Percentiles rank a stretch among this genome's conserved stretches.
Conservation (phyloP, 2,113 vertebrate species). For the Anoplopoma fimbria region DNA sequence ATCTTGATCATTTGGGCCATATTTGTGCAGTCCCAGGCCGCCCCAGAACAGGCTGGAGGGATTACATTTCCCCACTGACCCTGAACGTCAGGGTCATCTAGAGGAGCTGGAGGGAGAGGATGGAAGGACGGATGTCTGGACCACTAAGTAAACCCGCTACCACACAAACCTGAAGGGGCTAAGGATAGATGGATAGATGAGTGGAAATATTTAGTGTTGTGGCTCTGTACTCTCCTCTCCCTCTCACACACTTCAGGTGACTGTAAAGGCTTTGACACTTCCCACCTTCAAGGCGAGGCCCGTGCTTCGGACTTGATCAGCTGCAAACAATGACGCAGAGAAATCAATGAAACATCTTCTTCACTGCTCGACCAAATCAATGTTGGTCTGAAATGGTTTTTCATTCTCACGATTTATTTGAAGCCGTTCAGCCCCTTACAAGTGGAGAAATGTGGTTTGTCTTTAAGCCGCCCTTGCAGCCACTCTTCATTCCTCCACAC, state of each 20-base stretch:
- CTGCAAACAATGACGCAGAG: slow-evolving; percentile 41
- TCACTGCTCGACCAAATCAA: slow-evolving; percentile 65
- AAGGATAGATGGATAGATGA: slow-evolving; percentile 14
- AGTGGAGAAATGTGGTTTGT: slow-evolving; percentile 53
- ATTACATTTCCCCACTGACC: slow-evolving; percentile 3
- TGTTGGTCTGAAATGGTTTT: slow-evolving; percentile 53
- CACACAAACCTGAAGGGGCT: neutral
- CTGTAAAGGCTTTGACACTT: slow-evolving; percentile 18
- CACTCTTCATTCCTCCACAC: neutral
- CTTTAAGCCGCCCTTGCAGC: slow-evolving; percentile 19
- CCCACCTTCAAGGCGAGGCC: neutral
- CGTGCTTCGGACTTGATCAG: slow-evolving; percentile 28
- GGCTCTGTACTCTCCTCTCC: neutral
- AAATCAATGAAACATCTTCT: slow-evolving; percentile 60
- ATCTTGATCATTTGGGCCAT: too few relatives aligned
- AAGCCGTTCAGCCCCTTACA: slow-evolving; percentile 49
- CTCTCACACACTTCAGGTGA: slow-evolving; percentile 6
- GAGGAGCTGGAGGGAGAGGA: neutral
- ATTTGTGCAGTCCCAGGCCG: too few relatives aligned
- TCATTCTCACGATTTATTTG: slow-evolving; percentile 58
- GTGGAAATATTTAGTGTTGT: slow-evolving; percentile 5
- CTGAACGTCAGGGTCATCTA: neutral
- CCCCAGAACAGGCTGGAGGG: neutral
- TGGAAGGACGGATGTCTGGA: neutral
- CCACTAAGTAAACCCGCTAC: neutral